Conservation (phyloP, 2,888 invertebrate species). For the Pimpla rufipes region DNA sequence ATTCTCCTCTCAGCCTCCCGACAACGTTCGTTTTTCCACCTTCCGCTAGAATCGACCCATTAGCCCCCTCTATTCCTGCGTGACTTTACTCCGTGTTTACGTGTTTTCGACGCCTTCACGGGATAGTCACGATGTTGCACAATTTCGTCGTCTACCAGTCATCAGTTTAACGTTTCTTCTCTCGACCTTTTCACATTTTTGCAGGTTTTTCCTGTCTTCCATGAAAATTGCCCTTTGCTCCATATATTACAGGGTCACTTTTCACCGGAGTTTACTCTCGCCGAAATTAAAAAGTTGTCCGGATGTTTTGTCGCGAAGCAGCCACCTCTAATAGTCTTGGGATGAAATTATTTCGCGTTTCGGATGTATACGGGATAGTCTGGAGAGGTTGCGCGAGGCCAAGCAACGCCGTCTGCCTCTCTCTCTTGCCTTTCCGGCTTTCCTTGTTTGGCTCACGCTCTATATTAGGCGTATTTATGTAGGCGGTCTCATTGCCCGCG, state of each 20-base stretch:
- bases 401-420: not conserved
- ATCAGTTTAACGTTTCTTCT: too few species aligned
- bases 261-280: constrained; percentile 52
- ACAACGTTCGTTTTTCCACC: not conserved
- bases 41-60: not conserved
- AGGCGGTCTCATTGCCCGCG: constrained; percentile 82
- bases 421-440: constrained; percentile 10
- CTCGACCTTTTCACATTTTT: too few species aligned
- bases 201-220: too few species aligned
- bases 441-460: not conserved
- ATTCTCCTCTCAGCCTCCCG: not conserved
- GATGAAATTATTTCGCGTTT: constrained; percentile 22
- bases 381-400: not conserved
- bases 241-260: constrained; percentile 13
- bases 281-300: constrained; percentile 68
- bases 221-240: not conserved
- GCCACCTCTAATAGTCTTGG: not conserved
- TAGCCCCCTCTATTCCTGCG: not conserved
- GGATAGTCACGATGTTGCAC: too few species aligned
- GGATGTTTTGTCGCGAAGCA: constrained; percentile 54
- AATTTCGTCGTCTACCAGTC: too few species aligned
- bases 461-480: constrained; percentile 80
- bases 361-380: constrained; percentile 5
- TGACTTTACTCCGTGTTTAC: constrained; percentile 43
- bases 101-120: too few species aligned